Evolutionary conservation across 2,888 invertebrate genomes (phyloP).

Genomic region (Drosophila incognita): DNA sequence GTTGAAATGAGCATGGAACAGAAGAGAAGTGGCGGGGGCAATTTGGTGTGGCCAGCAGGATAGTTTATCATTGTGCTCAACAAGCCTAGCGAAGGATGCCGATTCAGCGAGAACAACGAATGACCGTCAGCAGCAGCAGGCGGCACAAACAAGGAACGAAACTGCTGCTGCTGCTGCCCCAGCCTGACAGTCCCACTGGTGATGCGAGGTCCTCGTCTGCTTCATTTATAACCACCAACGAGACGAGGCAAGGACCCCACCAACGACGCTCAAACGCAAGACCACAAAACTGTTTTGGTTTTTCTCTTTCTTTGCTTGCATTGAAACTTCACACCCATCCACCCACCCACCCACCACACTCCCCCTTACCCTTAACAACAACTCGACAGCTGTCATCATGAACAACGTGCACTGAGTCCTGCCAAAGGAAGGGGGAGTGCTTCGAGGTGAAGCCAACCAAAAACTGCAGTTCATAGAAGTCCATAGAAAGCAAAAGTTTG

Average conservation of each 20-base stretch:
- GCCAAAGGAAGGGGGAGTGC: background rate
- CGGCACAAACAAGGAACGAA: conserved; percentile 2
- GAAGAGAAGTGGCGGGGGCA: background rate
- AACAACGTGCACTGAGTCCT: conserved; percentile 36
- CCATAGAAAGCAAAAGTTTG: conserved; percentile 71
- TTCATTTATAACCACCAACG: conserved; percentile 64
- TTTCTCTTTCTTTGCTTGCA: conserved; percentile 60
- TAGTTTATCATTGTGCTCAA: conserved; percentile 73
- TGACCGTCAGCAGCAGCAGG: conserved; percentile 39
- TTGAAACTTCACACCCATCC: conserved; percentile 40
- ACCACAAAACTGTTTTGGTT: conserved; percentile 76
- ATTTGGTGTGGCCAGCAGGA: conserved; percentile 14
- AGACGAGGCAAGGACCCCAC: conserved; percentile 61
- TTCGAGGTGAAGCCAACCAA: conserved; percentile 47
- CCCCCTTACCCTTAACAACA: conserved; percentile 6
- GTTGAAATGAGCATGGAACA: conserved; percentile 31
- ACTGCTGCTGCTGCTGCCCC: background rate
- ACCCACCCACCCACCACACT: conserved; percentile 12
- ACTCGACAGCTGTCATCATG: conserved; percentile 71
- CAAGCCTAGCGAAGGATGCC: conserved; percentile 60
- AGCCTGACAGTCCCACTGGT: conserved; percentile 19
- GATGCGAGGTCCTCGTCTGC: conserved; percentile 38
- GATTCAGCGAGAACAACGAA: conserved; percentile 59
- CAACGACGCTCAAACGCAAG: conserved; percentile 66
- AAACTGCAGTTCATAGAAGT: conserved; percentile 63